phyloP scores from a whole-genome alignment of 2,888 invertebrate species.

The Trichogramma dendrolimi region DNA sequence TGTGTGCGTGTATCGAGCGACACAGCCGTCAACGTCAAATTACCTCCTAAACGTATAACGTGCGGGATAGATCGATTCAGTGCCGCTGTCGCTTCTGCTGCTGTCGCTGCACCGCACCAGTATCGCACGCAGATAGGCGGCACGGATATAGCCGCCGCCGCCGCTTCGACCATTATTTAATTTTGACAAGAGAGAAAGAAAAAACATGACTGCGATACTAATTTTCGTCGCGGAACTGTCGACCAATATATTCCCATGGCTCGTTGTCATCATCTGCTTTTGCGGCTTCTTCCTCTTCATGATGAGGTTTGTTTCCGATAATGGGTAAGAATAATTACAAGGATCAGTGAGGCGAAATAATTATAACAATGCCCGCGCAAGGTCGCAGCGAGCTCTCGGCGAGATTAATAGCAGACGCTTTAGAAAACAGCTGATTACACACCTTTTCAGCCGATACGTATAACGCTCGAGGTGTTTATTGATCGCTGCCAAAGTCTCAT shows the following conservation, averaged over 20 bases:
- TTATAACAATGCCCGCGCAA: too few relatives aligned
- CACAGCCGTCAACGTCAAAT: too few relatives aligned
- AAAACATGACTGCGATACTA: constrained; percentile 57
- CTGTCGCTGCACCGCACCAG: background rate
- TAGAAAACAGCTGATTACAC: too few relatives aligned
- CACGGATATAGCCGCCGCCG: background rate
- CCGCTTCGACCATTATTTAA: background rate
- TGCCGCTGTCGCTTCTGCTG: background rate
- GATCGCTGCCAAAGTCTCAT: too few relatives aligned
- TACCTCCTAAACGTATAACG: too few relatives aligned
- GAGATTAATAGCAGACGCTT: too few relatives aligned
- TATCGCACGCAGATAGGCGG: background rate
- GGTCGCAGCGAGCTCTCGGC: too few relatives aligned
- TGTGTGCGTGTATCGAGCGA: too few relatives aligned
- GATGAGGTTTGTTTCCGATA: constrained; percentile 58
- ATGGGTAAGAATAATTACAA: background rate
- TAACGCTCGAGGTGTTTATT: too few relatives aligned
- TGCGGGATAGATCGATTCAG: background rate
- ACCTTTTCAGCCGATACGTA: too few relatives aligned
- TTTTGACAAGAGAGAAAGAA: background rate
- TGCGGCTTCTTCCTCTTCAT: constrained; percentile 72
- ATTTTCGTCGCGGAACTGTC: constrained; percentile 67
- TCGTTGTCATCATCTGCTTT: constrained; percentile 68
- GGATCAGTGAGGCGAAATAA: background rate
- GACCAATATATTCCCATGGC: constrained; percentile 71